Evolutionary conservation across 2,888 invertebrate genomes (phyloP).

Genomic region (Aspidiotus rigidus): DNA sequence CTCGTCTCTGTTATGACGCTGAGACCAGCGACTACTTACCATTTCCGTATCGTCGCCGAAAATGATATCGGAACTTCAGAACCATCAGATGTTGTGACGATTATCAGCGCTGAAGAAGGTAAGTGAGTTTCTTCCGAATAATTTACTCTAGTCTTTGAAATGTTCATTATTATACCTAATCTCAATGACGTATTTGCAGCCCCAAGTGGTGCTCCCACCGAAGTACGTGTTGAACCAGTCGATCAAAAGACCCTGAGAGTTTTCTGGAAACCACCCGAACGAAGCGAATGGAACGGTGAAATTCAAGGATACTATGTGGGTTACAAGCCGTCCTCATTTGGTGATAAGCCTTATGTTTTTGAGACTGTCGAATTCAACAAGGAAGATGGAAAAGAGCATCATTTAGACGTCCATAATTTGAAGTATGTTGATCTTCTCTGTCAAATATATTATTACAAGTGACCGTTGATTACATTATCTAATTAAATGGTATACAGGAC

Average conservation of each 20-base stretch:
- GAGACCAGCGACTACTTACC: conserved; percentile 84
- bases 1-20: conserved; percentile 83
- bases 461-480: not conserved
- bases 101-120: conserved; percentile 89
- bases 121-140: conserved; percentile 28
- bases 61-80: conserved; percentile 89
- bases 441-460: not conserved
- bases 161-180: not conserved
- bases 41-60: conserved; percentile 84
- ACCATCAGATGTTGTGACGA: conserved; percentile 84
- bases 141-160: not conserved
- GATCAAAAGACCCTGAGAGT: conserved; percentile 80
- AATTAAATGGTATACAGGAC: conserved; percentile 50
- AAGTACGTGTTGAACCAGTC: conserved; percentile 73
- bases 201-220: conserved; percentile 72
- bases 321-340: conserved; percentile 68
- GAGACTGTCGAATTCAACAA: conserved; percentile 86
- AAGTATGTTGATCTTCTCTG: conserved; percentile 48
- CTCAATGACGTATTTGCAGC: conserved; percentile 43
- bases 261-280: conserved; percentile 82
- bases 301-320: conserved; percentile 84
- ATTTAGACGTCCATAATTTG: conserved; percentile 67
- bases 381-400: conserved; percentile 85
- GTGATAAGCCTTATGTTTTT: conserved; percentile 75
- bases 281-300: conserved; percentile 87